Base-by-base conservation (phyloP, 1,140 invertebrate genomes). In the Caenorhabditis briggsae region DNA sequence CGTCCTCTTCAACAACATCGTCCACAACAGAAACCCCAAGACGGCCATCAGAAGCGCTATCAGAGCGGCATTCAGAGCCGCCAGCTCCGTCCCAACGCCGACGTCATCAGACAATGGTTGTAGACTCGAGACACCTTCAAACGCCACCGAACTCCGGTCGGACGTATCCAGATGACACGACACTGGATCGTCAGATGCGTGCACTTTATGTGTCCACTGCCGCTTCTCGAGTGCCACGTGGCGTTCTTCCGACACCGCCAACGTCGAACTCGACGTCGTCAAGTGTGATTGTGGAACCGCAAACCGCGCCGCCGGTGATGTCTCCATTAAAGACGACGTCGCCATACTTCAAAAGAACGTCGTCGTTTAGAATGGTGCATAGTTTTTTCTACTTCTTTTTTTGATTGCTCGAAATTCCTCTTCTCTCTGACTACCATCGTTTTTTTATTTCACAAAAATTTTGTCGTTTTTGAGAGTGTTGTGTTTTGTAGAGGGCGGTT, bases 361-460 rank as follows among this genome's bases (percentile, higher is more conserved):
- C 85, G 16, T 87, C 86, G 0, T 87, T 87, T 50, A 41, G 70
- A 87, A 87, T 87, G 86, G 86, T 87, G 82, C 83, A 33, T 59
- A 50, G 33, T 59, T 82, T 82, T 18, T 53, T 78, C 11, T 11
- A 8, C 9, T 78, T 6, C 50, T 25, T 50, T 0, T 20, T 50
- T 43, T 20, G 2, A 70, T 23, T 78, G 70, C 70, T 78, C 70
- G 70, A 2, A 5, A 5, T 12, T 78, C 46, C 70, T 78, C 70
- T 14, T 78, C 70, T 78, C 50, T 33, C 33, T 33, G 33, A 33
- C 46, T 78, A n/a, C 70, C 14, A n/a, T n/a, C 14, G 2, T n/a
- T 53, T 23, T 53, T 78, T 53, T 11, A 12, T 78, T 9, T 70
- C 41, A 5, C 46, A 11, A 46, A 46, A 46, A 9, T 50, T 50